A percentile compares a stretch with the other conserved stretches of the same genome.
phyloP scores from a whole-genome alignment of 2,888 invertebrate species.

The Oscheius sp. region DNA sequence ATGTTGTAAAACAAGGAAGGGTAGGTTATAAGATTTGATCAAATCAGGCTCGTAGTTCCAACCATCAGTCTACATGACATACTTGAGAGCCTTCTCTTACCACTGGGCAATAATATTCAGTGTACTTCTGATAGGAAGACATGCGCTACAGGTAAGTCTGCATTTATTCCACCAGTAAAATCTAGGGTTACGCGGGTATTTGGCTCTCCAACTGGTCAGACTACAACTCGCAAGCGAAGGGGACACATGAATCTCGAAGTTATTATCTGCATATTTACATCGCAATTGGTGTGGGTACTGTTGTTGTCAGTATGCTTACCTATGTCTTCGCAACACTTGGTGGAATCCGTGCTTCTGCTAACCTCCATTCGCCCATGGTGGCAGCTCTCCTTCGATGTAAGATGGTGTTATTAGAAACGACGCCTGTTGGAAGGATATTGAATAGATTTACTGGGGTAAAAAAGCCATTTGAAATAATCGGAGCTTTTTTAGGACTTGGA shows the following conservation, averaged over 20 bases:
- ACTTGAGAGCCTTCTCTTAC: slow-evolving; percentile 20
- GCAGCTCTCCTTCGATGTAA: slow-evolving; percentile 65
- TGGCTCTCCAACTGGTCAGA: slow-evolving; percentile 31
- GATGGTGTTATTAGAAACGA: slow-evolving; percentile 72
- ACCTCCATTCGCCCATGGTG: slow-evolving; percentile 68
- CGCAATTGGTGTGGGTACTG: slow-evolving; percentile 29
- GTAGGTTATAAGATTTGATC: background rate
- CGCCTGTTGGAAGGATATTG: slow-evolving; percentile 72
- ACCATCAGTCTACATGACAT: slow-evolving; percentile 19
- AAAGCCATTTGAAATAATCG: background rate
- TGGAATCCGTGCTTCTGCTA: slow-evolving; percentile 43
- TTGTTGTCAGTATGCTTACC: slow-evolving; percentile 48
- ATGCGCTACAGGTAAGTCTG: slow-evolving; percentile 27
- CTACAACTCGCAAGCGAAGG: slow-evolving; percentile 5
- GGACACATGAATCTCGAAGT: background rate
- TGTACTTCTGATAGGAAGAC: slow-evolving; percentile 12
- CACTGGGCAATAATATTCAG: slow-evolving; percentile 23
- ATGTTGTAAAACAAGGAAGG: slow-evolving; percentile 28
- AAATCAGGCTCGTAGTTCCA: background rate
- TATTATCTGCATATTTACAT: slow-evolving; percentile 28
- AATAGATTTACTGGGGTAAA: slow-evolving; percentile 67
- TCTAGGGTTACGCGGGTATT: slow-evolving; percentile 31
- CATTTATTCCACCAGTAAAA: background rate
- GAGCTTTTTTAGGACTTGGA: slow-evolving; percentile 64
- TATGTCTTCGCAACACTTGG: slow-evolving; percentile 46